phyloP scores from a whole-genome alignment of 2,113 vertebrate species.

The Pelvicachromis taeniatus region DNA sequence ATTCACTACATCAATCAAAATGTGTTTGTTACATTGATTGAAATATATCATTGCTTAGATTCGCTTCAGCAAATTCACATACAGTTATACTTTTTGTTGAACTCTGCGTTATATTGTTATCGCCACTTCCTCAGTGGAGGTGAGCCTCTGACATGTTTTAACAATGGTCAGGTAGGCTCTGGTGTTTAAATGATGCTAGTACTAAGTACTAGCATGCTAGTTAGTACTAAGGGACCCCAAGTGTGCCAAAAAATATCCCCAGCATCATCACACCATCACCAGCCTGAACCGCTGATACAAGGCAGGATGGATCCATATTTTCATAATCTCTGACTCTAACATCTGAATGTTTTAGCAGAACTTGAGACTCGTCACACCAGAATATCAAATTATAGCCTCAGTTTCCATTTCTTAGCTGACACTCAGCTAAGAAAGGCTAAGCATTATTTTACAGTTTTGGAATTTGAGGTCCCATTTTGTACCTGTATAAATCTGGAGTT shows the following conservation, averaged over 20 bases:
- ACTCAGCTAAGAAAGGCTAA: neutral
- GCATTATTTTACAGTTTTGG: neutral
- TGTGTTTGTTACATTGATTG: neutral
- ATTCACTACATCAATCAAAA: neutral
- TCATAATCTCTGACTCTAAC: neutral
- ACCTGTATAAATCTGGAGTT: neutral
- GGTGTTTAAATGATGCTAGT: neutral
- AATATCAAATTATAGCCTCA: neutral
- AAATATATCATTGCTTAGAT: neutral
- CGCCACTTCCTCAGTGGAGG: neutral
- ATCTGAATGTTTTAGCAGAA: neutral
- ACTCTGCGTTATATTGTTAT: neutral
- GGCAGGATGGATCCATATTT: neutral
- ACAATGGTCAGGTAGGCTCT: neutral
- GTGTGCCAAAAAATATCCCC: neutral
- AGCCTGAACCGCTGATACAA: neutral
- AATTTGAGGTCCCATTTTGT: neutral
- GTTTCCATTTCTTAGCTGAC: neutral
- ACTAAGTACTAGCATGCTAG: neutral
- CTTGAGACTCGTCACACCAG: neutral
- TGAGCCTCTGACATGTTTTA: neutral
- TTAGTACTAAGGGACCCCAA: neutral
- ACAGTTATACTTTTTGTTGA: neutral
- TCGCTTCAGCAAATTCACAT: neutral
- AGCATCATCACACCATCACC: fast-evolving